Conservation (phyloP, 2,888 invertebrate species). For the Oasisia sp. region DNA sequence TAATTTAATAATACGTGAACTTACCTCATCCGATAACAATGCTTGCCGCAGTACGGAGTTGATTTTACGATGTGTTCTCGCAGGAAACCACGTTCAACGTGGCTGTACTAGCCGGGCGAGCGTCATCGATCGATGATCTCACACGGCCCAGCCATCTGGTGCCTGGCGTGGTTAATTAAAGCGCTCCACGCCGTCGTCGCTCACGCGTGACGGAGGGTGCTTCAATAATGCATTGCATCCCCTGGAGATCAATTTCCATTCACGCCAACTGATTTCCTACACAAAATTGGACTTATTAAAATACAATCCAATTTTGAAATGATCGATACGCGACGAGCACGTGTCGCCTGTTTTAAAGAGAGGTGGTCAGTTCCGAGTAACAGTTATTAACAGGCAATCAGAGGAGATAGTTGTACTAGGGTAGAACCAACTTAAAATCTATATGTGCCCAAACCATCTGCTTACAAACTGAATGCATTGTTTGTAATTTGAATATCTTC, state of each 20-base stretch:
- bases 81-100: not conserved
- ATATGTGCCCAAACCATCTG: too few relatives aligned
- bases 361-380: too few relatives aligned
- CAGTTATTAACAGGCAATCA: too few relatives aligned
- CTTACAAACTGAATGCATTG: too few relatives aligned
- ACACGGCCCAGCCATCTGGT: not conserved
- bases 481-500: too few relatives aligned
- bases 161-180: not conserved
- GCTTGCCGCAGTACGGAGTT: not conserved
- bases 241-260: not conserved
- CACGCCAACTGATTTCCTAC: not conserved
- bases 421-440: too few relatives aligned
- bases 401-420: too few relatives aligned
- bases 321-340: not conserved
- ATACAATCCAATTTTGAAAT: not conserved
- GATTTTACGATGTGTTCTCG: not conserved
- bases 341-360: not conserved
- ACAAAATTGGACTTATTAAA: not conserved
- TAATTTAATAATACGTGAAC: not conserved
- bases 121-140: not conserved
- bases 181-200: not conserved
- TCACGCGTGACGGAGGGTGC: not conserved
- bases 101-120: not conserved
- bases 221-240: slow-evolving; percentile 4
- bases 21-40: not conserved